These are phyloP conservation scores for Ormyrus labotus DNA, from an alignment of 2,888 invertebrate species.

Conservation along the genomic window DNA sequence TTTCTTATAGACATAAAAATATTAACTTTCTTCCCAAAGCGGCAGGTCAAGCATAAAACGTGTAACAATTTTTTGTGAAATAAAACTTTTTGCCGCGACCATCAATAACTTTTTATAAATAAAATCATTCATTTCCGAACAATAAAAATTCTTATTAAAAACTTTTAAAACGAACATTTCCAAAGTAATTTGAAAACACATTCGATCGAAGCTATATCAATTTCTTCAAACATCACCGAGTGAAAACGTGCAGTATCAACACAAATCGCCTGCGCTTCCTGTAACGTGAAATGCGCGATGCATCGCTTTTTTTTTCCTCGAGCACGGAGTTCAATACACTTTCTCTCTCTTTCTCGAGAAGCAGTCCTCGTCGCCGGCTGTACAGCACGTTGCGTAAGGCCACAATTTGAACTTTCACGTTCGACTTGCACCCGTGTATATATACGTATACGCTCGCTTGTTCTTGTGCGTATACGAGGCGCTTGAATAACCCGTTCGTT, in stretches of 20 bases:
- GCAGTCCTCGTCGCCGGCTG: background rate
- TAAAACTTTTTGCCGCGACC: too few relatives aligned
- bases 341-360: slow-evolving; percentile 45
- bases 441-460: background rate
- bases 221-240: too few relatives aligned
- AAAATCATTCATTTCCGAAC: too few relatives aligned
- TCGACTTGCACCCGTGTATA: slow-evolving; percentile 50
- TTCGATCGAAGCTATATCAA: too few relatives aligned
- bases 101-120: too few relatives aligned
- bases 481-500: slow-evolving; percentile 41
- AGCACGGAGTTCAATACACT: slow-evolving; percentile 60
- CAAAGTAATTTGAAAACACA: too few relatives aligned
- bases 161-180: too few relatives aligned
- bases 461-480: slow-evolving; percentile 4
- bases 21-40: slow-evolving; percentile 9
- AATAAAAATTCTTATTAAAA: too few relatives aligned
- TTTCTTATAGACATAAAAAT: slow-evolving; percentile 2
- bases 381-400: slow-evolving; percentile 63
- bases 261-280: too few relatives aligned
- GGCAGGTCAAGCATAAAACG: too few relatives aligned
- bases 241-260: too few relatives aligned
- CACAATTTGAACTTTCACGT: slow-evolving; percentile 70
- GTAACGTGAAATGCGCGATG: background rate
- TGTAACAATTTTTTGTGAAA: too few relatives aligned
- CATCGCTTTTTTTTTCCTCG: slow-evolving; percentile 11